Evolutionary conservation across 2,113 vertebrate species (phyloP).

Genomic region (Lepus americanus): DNA sequence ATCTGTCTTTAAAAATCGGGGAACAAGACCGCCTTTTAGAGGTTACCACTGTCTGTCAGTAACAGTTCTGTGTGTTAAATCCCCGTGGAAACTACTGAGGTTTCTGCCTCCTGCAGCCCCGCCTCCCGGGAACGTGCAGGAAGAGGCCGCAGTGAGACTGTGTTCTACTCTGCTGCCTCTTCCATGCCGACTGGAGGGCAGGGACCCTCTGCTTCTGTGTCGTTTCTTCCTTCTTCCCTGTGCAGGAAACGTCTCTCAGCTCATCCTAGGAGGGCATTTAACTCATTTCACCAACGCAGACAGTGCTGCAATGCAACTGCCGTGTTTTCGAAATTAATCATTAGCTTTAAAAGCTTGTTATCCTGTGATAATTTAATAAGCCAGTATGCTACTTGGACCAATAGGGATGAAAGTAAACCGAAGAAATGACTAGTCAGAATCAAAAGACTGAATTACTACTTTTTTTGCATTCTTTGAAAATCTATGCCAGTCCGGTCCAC

Average conservation of each 20-base stretch:
- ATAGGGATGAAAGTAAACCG: background rate
- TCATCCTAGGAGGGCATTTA: background rate
- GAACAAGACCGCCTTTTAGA: no score
- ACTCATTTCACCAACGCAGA: background rate
- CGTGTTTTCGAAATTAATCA: background rate
- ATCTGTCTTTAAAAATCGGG: no score
- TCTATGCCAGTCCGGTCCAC: background rate
- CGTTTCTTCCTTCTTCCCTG: background rate
- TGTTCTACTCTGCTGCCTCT: background rate
- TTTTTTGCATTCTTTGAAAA: background rate
- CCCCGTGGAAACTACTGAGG: background rate
- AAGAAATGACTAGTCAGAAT: background rate
- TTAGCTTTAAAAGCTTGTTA: conserved; percentile 33
- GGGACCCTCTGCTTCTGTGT: background rate
- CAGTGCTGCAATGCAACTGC: background rate
- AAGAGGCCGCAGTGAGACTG: no score
- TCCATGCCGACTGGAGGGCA: accelerated
- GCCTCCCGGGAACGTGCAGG: background rate
- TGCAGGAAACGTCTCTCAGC: background rate
- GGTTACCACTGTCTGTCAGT: background rate
- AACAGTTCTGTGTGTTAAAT: no score
- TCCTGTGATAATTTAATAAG: background rate
- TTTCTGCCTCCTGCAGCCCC: background rate
- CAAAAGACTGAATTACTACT: background rate
- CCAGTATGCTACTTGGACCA: background rate